phyloP scores from a whole-genome alignment of 2,888 invertebrate species.

The Andrena hattorfiana region DNA sequence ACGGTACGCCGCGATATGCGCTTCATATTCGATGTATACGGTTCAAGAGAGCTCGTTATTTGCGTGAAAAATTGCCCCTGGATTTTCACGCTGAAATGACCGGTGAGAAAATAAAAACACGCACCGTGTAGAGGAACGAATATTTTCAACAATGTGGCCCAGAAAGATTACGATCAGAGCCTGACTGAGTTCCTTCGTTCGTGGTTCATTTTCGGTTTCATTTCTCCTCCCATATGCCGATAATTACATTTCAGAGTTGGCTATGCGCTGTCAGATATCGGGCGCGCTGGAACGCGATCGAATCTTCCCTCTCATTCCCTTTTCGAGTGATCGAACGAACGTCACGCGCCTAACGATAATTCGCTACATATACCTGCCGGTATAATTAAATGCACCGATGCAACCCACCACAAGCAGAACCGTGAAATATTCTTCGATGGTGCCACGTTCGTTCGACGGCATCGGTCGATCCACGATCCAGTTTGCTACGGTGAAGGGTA shows the following conservation, averaged over 20 bases:
- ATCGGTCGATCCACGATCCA: background rate
- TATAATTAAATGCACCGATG: background rate
- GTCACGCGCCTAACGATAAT: constrained; percentile 3
- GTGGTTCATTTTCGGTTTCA: constrained; percentile 1
- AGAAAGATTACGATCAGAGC: background rate
- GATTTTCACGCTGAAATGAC: background rate
- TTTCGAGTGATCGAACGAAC: background rate
- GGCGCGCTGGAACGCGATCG: background rate
- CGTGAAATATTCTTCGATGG: background rate
- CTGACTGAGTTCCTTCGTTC: background rate
- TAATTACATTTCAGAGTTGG: constrained; percentile 12
- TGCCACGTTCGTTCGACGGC: background rate
- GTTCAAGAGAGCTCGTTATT: constrained; percentile 4
- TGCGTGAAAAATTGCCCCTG: background rate
- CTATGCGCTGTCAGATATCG: background rate
- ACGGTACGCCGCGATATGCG: constrained; percentile 4
- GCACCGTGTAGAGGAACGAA: background rate
- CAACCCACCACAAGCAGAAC: background rate
- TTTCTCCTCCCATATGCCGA: background rate
- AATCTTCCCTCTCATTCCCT: background rate
- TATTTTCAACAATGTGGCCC: background rate
- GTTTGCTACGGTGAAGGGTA: background rate
- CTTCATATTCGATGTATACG: constrained; percentile 1
- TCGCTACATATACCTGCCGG: background rate
- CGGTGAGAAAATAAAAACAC: background rate